Base-by-base conservation (phyloP, 2,888 invertebrate species). In the Laothoe populi region DNA sequence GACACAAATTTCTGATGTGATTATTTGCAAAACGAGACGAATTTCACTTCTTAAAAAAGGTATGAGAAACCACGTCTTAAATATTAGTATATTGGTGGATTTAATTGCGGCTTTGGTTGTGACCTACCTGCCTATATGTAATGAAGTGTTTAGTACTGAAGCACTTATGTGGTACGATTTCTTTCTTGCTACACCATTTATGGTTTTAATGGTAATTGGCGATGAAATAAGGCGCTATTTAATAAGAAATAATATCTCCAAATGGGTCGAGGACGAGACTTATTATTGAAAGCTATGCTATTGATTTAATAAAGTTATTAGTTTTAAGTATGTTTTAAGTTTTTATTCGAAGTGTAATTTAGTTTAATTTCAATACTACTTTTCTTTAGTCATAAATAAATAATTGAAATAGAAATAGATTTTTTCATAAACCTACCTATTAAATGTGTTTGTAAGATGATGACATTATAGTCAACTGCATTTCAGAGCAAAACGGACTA, bases 11-110 rank as follows among this genome's bases (percentile, higher is more conserved):
- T 95, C 96, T 13, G 96, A 97, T 86, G 94, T 96, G 64, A 94
- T 97, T 66, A 95, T 96, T 74, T 96, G 96, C 82, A 97, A 97
- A 83, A 97, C 96, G 0, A 91, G 96, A 65, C 92, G 96, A 69
- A 94, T 96, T 74, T 96, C 96, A 0, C 83, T 97, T 40, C 75
- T 96, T 59, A 95, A 95, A 71, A 96, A 97, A 77, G 96, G 96
- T 66, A 96, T 97, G 96, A 94, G 86, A 26, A 96, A 96, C 72
- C 94, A 94, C 81, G 91, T 95, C 4, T 78, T 96, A 40, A 95
- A 95, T 73, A 72, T 93, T 0, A 95, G 95, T 66, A 93, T 96
- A 60, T 57, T 95, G 0, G 85, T 95, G 62, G 95, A 96, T 81
- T 93, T 96, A 21, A 76, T 93, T n/a, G 91, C 95, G 21, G 96